These are phyloP conservation scores for Trochalopteron elliotii DNA, from an alignment of 2,113 vertebrate species.

Conservation along the genomic window DNA sequence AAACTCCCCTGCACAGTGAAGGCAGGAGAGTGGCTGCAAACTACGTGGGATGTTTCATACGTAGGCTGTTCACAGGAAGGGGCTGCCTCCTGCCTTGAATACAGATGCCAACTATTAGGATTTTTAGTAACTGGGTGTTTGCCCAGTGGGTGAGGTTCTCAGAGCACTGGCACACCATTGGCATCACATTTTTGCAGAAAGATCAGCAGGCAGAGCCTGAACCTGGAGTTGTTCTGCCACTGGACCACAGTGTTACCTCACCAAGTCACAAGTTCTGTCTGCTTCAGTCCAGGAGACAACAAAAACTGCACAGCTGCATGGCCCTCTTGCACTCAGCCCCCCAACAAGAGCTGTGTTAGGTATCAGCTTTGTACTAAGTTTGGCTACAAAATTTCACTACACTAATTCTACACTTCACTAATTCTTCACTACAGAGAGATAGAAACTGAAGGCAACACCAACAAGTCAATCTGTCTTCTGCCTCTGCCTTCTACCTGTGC, in stretches of 20 bases:
- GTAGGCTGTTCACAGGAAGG: not conserved
- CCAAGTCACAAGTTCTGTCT: not conserved
- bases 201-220: not conserved
- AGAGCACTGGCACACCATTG: not conserved
- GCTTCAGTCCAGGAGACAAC: not conserved
- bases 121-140: not conserved
- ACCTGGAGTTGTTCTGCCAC: not conserved
- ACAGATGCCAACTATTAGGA: not conserved
- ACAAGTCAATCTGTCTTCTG: not conserved
- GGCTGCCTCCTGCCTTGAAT: not conserved
- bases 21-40: not conserved
- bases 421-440: not conserved
- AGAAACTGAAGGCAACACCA: not conserved
- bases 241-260: not conserved
- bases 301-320: not conserved
- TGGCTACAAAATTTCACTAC: not conserved
- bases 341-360: not conserved
- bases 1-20: not conserved
- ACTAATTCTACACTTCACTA: not conserved
- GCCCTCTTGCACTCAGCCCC: not conserved
- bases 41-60: not conserved
- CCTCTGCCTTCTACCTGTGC: not conserved
- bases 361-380: not conserved
- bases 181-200: not conserved
- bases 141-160: not conserved